Percentiles rank a stretch among this genome's conserved stretches.
These are phyloP conservation scores for Aradus depressus DNA, from an alignment of 2,888 invertebrate species.

Conservation along the genomic window DNA sequence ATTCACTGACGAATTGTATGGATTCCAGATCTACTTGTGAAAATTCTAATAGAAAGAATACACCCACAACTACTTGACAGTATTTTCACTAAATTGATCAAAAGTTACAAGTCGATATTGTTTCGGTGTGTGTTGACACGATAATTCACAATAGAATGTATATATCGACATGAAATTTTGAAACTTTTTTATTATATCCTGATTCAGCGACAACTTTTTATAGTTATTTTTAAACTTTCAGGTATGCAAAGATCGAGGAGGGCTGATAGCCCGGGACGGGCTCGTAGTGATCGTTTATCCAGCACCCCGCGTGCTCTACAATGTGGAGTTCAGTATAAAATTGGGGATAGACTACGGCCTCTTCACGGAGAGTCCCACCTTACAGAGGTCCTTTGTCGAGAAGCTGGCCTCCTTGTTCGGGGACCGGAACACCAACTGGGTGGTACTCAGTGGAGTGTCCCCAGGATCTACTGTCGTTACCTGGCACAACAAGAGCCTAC, in stretches of 20 bases:
- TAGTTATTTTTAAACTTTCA: slow-evolving; percentile 30
- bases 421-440: slow-evolving; percentile 58
- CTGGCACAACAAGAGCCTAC: slow-evolving; percentile 65
- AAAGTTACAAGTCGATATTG: no score
- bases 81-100: no score
- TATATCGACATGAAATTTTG: no score
- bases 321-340: slow-evolving; percentile 70
- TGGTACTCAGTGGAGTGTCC: slow-evolving; percentile 48
- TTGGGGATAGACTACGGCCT: slow-evolving; percentile 54
- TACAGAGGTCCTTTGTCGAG: slow-evolving; percentile 71
- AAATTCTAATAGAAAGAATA: no score
- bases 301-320: slow-evolving; percentile 51
- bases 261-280: slow-evolving; percentile 65
- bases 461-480: slow-evolving; percentile 39
- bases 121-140: background rate
- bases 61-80: no score
- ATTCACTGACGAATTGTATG: no score
- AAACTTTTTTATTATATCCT: background rate
- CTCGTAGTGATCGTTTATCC: slow-evolving; percentile 61
- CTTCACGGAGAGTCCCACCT: slow-evolving; percentile 56
- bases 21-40: no score
- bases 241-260: slow-evolving; percentile 62
- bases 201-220: background rate
- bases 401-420: slow-evolving; percentile 65
- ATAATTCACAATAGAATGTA: no score